These are phyloP conservation scores for Sarcophilus harrisii DNA, from an alignment of 2,797 vertebrate genomes.

Conservation along the genomic window DNA sequence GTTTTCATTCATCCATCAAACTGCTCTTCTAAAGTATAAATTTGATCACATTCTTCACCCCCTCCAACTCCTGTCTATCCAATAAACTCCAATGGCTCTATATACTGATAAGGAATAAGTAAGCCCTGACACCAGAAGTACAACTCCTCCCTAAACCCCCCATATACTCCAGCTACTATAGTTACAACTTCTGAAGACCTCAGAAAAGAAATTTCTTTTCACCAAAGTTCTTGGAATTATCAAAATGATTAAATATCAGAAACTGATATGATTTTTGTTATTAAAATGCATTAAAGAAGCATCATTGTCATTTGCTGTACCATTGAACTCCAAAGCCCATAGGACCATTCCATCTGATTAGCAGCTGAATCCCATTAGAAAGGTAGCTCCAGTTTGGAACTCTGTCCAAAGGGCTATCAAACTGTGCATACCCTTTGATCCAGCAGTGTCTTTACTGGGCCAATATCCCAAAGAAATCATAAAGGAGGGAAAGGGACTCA, in stretches of 20 bases:
- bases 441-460: too few relatives aligned
- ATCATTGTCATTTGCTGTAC: neutral
- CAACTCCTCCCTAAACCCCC: neutral
- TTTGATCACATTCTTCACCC: neutral
- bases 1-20: neutral
- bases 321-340: neutral
- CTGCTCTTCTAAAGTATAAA: neutral
- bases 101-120: neutral
- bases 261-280: neutral
- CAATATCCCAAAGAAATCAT: too few relatives aligned
- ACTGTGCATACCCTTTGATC: too few relatives aligned
- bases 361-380: neutral
- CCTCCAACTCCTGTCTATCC: neutral
- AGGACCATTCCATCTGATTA: neutral
- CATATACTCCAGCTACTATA: neutral
- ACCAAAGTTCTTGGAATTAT: neutral
- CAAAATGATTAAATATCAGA: neutral
- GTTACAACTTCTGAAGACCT: neutral
- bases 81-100: neutral
- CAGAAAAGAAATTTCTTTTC: neutral
- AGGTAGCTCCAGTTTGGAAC: too few relatives aligned
- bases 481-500: too few relatives aligned
- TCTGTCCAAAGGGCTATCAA: too few relatives aligned
- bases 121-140: neutral
- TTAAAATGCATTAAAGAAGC: neutral